Evolutionary conservation across 2,888 invertebrate genomes (phyloP).

Genomic region (Podabrus alpinus): DNA sequence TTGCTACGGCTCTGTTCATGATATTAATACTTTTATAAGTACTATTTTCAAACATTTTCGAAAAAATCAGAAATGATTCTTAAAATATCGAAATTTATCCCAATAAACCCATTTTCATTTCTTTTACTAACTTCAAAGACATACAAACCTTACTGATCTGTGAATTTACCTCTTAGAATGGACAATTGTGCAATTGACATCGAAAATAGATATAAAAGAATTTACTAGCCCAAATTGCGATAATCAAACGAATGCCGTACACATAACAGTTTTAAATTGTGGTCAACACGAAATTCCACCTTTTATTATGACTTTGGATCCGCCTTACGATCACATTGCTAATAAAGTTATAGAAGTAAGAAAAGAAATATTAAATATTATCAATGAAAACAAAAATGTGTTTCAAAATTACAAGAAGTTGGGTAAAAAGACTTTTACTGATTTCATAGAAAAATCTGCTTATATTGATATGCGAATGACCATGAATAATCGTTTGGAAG

Average conservation of each 20-base stretch:
- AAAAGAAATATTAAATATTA: conserved; percentile 43
- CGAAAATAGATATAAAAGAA: conserved; percentile 36
- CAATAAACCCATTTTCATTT: not conserved
- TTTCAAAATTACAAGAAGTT: conserved; percentile 28
- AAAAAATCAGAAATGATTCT: too few species aligned
- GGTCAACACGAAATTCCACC: conserved; percentile 43
- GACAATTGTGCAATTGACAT: conserved; percentile 65
- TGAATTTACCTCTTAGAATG: conserved; percentile 60
- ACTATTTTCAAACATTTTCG: too few species aligned
- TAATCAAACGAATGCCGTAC: conserved; percentile 41
- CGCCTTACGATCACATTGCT: conserved; percentile 36
- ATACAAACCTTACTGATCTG: not conserved
- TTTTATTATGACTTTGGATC: conserved; percentile 42
- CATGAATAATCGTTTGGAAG: conserved; percentile 32
- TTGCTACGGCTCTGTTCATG: too few species aligned
- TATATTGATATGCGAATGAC: conserved; percentile 30
- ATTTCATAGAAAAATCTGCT: conserved; percentile 35
- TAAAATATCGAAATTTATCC: too few species aligned
- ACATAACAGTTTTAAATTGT: conserved; percentile 49
- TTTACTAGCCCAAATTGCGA: not conserved
- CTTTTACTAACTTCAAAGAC: not conserved
- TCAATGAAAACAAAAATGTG: conserved; percentile 39
- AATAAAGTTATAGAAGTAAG: conserved; percentile 34
- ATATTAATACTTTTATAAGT: too few species aligned
- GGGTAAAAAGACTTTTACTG: not conserved